A percentile compares a stretch with the other conserved stretches of the same genome.
Evolutionary conservation across 2,888 invertebrate genomes (phyloP).

Genomic region (Erebia epiphron): DNA sequence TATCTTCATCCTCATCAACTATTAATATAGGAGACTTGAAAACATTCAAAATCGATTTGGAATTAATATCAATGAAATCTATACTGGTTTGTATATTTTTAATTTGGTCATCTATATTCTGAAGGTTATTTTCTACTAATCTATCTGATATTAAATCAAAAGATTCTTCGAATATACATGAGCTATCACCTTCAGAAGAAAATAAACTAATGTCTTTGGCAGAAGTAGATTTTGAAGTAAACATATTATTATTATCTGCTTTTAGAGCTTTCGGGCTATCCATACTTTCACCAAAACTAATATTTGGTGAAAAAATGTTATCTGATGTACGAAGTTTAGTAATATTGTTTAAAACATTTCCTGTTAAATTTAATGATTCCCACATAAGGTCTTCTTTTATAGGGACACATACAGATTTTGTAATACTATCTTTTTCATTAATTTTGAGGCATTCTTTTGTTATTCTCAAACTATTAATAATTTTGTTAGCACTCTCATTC

Average conservation of each 20-base stretch:
- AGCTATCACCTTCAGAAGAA: constrained; percentile 76
- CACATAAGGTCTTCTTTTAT: constrained; percentile 61
- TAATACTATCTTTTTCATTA: not conserved
- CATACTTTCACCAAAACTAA: constrained; percentile 62
- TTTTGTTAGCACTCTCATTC: not conserved
- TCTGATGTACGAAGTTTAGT: constrained; percentile 55
- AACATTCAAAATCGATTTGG: constrained; percentile 60
- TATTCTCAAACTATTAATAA: not conserved
- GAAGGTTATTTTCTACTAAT: constrained; percentile 63
- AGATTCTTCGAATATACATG: constrained; percentile 82
- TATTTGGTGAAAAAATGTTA: constrained; percentile 65
- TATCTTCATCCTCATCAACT: constrained; percentile 62
- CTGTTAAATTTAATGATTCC: constrained; percentile 70
- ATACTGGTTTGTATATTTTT: constrained; percentile 36
- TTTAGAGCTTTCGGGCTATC: not conserved
- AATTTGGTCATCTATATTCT: constrained; percentile 33
- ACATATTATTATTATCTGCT: constrained; percentile 42
- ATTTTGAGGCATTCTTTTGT: not conserved
- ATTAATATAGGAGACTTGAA: constrained; percentile 61
- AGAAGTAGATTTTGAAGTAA: constrained; percentile 46
- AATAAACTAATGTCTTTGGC: constrained; percentile 69
- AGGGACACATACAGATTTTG: not conserved
- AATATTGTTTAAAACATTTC: constrained; percentile 58
- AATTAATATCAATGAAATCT: constrained; percentile 50
- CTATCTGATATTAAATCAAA: constrained; percentile 77